These are phyloP conservation scores for Dolichotis patagonum DNA, from an alignment of 2,113 vertebrate genomes.

Conservation along the genomic window DNA sequence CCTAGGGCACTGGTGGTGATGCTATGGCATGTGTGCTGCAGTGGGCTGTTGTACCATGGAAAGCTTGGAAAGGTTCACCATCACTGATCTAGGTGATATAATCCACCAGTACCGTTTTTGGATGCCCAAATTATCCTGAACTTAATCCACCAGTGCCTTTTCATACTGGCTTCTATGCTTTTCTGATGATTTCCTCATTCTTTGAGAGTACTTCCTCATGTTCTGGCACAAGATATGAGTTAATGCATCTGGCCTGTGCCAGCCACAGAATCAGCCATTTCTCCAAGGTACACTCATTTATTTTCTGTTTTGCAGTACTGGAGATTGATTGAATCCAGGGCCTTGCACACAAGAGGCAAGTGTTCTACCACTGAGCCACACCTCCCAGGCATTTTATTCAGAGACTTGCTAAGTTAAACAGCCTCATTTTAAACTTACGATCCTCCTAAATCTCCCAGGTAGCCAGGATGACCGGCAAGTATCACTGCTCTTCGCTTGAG, in stretches of 20 bases:
- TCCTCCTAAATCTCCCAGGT: not conserved
- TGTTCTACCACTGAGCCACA: not conserved
- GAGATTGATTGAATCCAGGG: too few relatives aligned
- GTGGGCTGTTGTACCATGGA: not conserved
- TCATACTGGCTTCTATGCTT: not conserved
- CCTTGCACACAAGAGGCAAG: not conserved
- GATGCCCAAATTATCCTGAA: conserved; percentile 22
- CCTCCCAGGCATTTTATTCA: not conserved
- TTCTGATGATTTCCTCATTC: conserved; percentile 21
- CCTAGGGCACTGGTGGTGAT: not conserved
- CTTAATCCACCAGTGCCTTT: not conserved
- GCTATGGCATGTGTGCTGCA: not conserved
- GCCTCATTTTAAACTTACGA: not conserved
- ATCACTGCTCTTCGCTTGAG: not conserved
- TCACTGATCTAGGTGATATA: not conserved
- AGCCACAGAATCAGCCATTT: not conserved
- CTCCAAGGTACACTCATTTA: not conserved
- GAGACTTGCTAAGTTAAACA: not conserved
- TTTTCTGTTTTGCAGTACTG: not conserved
- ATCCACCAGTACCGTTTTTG: not conserved
- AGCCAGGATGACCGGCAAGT: not conserved
- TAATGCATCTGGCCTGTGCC: not conserved
- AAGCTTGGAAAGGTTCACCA: not conserved
- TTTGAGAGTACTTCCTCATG: conserved; percentile 1
- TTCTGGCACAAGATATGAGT: conserved; percentile 42